These are phyloP conservation scores for Pleuronectes platessa DNA, from an alignment of 2,113 vertebrate species.

Conservation along the genomic window DNA sequence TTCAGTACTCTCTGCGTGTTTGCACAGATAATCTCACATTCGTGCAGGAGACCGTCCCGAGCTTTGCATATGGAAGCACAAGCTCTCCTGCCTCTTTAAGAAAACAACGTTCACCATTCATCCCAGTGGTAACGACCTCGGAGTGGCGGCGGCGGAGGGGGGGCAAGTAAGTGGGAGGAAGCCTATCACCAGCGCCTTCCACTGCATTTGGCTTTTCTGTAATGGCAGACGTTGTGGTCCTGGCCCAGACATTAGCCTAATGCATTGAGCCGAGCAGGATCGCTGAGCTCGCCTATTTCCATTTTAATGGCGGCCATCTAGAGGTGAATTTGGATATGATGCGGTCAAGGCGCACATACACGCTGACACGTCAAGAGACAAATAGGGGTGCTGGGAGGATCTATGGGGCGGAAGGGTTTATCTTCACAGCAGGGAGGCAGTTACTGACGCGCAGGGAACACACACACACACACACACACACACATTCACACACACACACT, in stretches of 20 bases:
- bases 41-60: constrained; percentile 2
- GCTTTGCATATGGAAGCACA: not conserved
- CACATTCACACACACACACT: constrained; percentile 22
- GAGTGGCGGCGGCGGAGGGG: not conserved
- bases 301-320: constrained; percentile 74
- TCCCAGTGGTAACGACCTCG: constrained; percentile 33
- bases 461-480: constrained; percentile 21
- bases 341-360: constrained; percentile 66
- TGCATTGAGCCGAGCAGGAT: constrained; percentile 63
- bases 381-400: constrained; percentile 66
- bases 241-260: constrained; percentile 68
- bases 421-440: constrained; percentile 62
- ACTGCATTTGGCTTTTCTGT: constrained; percentile 72
- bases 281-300: constrained; percentile 69
- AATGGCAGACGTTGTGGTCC: constrained; percentile 59
- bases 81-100: constrained; percentile 32
- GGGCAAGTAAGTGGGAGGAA: constrained; percentile 33
- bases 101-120: constrained; percentile 38
- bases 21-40: constrained; percentile 11
- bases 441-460: constrained; percentile 44
- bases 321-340: constrained; percentile 77
- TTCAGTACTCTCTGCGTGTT: constrained; percentile 16
- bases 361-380: constrained; percentile 66
- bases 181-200: constrained; percentile 59
- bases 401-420: constrained; percentile 70